phyloP scores from a whole-genome alignment of 2,797 vertebrate genomes.

The Pelochelys cantorii region DNA sequence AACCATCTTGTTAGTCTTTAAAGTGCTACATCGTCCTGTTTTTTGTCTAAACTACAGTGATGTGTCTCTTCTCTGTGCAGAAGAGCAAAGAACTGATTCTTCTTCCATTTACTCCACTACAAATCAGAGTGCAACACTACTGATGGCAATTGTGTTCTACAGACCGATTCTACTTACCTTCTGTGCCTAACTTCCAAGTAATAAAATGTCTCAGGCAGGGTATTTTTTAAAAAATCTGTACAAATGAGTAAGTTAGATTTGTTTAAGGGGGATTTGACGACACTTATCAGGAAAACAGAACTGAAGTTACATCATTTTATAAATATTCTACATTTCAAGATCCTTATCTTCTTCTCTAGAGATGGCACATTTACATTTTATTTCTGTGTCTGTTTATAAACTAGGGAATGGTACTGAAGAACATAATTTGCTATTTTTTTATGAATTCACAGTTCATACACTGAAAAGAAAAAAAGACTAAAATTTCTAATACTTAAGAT shows the following conservation, averaged over 20 bases:
- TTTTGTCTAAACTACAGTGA: no score
- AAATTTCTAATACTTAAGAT: not conserved
- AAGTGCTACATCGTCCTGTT: no score
- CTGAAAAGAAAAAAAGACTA: not conserved
- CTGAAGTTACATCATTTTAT: not conserved
- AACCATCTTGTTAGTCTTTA: no score
- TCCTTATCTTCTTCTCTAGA: not conserved
- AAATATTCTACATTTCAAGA: not conserved
- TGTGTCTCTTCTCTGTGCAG: no score
- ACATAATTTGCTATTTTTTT: not conserved
- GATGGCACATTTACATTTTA: not conserved
- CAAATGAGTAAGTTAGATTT: not conserved
- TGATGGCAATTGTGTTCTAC: not conserved
- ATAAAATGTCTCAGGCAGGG: not conserved
- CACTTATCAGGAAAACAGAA: not conserved
- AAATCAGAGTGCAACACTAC: no score
- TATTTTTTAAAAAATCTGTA: not conserved
- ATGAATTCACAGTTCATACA: not conserved
- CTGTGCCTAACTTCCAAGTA: not conserved
- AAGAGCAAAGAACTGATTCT: no score
- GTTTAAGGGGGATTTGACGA: rapidly evolving
- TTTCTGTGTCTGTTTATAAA: not conserved
- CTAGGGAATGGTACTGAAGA: conserved; percentile 3
- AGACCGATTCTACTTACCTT: not conserved
- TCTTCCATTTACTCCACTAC: no score